These are phyloP conservation scores for Cenopis cana DNA, from an alignment of 2,888 invertebrate species.

Conservation along the genomic window DNA sequence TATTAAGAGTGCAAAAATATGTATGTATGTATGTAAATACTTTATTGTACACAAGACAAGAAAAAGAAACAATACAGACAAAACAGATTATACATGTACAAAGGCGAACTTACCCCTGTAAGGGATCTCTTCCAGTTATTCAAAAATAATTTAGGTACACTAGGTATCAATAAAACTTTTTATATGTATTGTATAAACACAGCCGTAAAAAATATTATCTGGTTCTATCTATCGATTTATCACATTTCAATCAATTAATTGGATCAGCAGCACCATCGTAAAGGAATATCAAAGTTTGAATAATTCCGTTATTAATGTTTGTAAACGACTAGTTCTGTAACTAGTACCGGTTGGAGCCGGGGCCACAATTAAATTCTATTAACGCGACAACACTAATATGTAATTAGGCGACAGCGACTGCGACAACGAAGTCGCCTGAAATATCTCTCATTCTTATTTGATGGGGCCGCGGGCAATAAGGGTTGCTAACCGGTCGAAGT, in stretches of 20 bases:
- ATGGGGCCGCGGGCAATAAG: slow-evolving; percentile 55
- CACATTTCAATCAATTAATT: slow-evolving; percentile 39
- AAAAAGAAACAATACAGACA: too few relatives aligned
- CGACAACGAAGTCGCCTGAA: slow-evolving; percentile 64
- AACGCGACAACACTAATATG: slow-evolving; percentile 71
- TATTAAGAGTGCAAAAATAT: too few relatives aligned
- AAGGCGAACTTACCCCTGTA: too few relatives aligned
- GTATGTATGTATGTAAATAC: too few relatives aligned
- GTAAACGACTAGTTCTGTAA: slow-evolving; percentile 59
- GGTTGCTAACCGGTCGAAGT: slow-evolving; percentile 29
- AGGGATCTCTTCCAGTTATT: too few relatives aligned
- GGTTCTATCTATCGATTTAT: slow-evolving; percentile 6
- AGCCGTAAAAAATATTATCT: neutral
- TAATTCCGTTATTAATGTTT: slow-evolving; percentile 42
- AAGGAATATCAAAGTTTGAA: slow-evolving; percentile 38
- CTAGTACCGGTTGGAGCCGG: slow-evolving; percentile 46
- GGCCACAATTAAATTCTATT: slow-evolving; percentile 81
- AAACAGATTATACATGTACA: too few relatives aligned
- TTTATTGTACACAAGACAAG: too few relatives aligned
- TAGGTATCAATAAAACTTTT: neutral
- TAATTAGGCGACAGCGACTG: slow-evolving; percentile 72
- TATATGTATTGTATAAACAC: slow-evolving; percentile 1
- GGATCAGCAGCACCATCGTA: slow-evolving; percentile 36
- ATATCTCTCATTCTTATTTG: slow-evolving; percentile 79
- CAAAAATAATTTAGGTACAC: neutral